phyloP scores from a whole-genome alignment of 1,140 invertebrate genomes.

The Penaeus chinensis region DNA sequence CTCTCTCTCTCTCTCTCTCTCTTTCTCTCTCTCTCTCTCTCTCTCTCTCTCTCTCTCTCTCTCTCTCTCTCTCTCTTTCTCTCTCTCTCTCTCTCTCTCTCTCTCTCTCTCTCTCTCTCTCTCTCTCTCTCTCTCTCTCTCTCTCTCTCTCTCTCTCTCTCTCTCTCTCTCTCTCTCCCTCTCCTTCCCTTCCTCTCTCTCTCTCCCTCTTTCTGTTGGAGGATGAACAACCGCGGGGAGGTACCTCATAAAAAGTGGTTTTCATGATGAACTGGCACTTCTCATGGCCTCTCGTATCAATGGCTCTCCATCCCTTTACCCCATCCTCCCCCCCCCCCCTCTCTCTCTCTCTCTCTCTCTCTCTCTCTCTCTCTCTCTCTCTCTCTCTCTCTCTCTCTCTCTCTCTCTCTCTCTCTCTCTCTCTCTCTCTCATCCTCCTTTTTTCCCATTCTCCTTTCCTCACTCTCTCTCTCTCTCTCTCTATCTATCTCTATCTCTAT shows the following conservation, averaged over 20 bases:
- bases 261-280: too few species aligned
- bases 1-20: background rate
- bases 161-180: conserved; percentile 1
- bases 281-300: too few species aligned
- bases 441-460: too few species aligned
- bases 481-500: too few species aligned
- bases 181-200: background rate
- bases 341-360: too few species aligned
- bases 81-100: background rate
- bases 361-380: too few species aligned
- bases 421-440: too few species aligned
- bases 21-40: background rate
- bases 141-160: background rate
- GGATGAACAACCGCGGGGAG: too few species aligned
- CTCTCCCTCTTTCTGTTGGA: background rate
- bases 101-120: background rate
- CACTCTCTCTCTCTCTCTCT: too few species aligned
- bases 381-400: too few species aligned
- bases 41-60: background rate
- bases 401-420: background rate
- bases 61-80: background rate
- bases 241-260: too few species aligned
- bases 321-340: background rate
- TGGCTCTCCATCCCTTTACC: too few species aligned
- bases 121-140: background rate